Base-by-base conservation (phyloP, 2,888 invertebrate genomes). In the Therioaphis trifolii region DNA sequence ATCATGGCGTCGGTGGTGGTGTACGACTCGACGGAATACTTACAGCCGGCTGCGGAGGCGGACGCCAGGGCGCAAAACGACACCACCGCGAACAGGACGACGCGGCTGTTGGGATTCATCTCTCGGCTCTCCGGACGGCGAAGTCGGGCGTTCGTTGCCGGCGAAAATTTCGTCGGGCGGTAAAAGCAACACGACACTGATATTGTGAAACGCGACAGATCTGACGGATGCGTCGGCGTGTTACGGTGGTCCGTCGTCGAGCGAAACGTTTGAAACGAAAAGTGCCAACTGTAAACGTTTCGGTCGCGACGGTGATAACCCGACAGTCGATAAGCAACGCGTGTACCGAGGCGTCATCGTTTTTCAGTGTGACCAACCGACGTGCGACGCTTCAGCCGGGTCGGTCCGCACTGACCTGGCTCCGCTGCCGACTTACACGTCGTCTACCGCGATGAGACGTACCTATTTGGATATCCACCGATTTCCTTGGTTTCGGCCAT, bases 1-100 rank as follows among this genome's bases (percentile, higher is more conserved):
- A 98, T 93, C 72, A 97, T 96, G 0, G 96, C 96, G 90, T 99
- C 98, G 89, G 94, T 92, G 24, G 97, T 97, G 71, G 97, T 96
- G 89, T 97, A 98, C 0, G 94, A 93, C 0, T 82, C 82, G 1
- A 82, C 82, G 63, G 66, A 4, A 14, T 74, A 82, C 74, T 82
- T 82, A n/a, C 82, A 82, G n/a, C 46, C 92, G n/a, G 95, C 92
- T 84, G 92, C 91, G 69, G 71, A 21, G n/a, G n/a, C n/a, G 14
- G 46, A 52, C 18, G 46, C n/a, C 24, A 49, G 27, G 11, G 58
- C 69, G n/a, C 9, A 77, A 27, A 84, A n/a, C 27, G 84, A 68
- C 24, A 84, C 18, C 24, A 84, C 18, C 4, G 71, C 61, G 12
- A 71, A n/a, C 29, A 79, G 29, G 24, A 61, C 49, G 7, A 78